These are phyloP conservation scores for Hirudinaria manillensis DNA, from an alignment of 2,888 invertebrate species.

Conservation along the genomic window DNA sequence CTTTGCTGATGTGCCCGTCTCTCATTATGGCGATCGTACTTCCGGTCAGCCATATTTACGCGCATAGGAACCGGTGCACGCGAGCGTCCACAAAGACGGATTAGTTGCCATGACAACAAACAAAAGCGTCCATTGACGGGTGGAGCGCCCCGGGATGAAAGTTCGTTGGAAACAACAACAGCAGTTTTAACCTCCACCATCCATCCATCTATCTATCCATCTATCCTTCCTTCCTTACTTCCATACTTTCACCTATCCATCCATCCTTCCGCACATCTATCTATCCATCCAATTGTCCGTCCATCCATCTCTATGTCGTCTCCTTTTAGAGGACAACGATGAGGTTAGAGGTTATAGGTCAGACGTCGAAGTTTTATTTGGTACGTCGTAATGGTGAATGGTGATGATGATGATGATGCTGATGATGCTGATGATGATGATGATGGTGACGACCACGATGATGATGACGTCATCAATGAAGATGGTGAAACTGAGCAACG, in stretches of 20 bases:
- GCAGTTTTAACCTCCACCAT: not conserved
- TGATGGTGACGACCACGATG: not conserved
- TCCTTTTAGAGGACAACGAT: too few relatives aligned
- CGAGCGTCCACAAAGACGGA: constrained; percentile 1
- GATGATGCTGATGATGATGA: not conserved
- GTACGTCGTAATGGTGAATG: too few relatives aligned
- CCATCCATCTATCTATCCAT: too few relatives aligned
- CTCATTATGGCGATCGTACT: not conserved
- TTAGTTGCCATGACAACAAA: constrained; percentile 18
- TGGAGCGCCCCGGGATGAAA: constrained; percentile 10
- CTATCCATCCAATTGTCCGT: too few relatives aligned
- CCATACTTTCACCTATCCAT: too few relatives aligned
- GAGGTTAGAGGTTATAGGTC: too few relatives aligned
- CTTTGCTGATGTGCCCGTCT: not conserved
- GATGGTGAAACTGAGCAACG: too few relatives aligned
- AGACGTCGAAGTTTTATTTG: too few relatives aligned
- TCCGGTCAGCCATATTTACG: not conserved
- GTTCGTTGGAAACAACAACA: not conserved
- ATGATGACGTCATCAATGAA: not conserved
- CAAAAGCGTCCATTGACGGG: constrained; percentile 2
- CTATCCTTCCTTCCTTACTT: too few relatives aligned
- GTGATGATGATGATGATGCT: not conserved
- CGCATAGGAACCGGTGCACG: not conserved
- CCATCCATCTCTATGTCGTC: too few relatives aligned
- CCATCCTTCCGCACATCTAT: too few relatives aligned